Base-by-base conservation (phyloP, 1,140 invertebrate genomes). In the Phenacoccus solenopsis region DNA sequence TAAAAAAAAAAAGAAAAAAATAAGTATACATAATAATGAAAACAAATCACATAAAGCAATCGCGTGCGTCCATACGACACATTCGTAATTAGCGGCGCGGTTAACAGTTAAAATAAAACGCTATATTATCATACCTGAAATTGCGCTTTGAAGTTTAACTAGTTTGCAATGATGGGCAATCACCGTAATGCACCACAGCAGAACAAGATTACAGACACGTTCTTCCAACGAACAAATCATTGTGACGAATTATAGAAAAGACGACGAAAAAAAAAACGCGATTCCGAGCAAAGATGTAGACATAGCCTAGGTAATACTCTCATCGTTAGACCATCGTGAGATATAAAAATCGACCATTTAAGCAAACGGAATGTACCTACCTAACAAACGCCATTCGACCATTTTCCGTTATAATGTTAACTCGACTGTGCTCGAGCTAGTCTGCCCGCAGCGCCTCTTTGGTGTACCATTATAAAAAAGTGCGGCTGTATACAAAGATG, bases 181-280 rank as follows among this genome's bases (percentile, higher is more conserved):
- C 10, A 64, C 59, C 22, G 59, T 64, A 64, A 64, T 64, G 25
- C 59, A 64, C 59, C 59, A 64, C 3, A 64, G 5, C 12, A 64
- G 59, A 24, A 64, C 59, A 64, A 64, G 59, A 27, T 64, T 64
- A 64, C 59, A 64, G 59, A 64, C 59, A 64, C 59, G 59, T 64
- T 64, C 59, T 25, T 27, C 21, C 59, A 27, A 25, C 13, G 25
- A 64, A 38, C 28, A 32, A 22, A 38, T 68, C 49, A 68, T 67
- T 32, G 56, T 57, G 69, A 57, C 69, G 32, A 69, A 69, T 35
- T 35, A 69, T 49, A 49, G 13, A 49, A 49, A 49, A 49, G 12
- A n/a, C 38, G 38, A 49, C 5, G 13, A 32, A n/a, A n/a, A n/a
- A n/a, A 67, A 67, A 21, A 25, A 32, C 32, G 32, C 32, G 56